Evolutionary conservation across 2,113 vertebrate genomes (phyloP), one percentile per base, ranked within the genome.

Genomic region (Hemichromis elongatus): DNA sequence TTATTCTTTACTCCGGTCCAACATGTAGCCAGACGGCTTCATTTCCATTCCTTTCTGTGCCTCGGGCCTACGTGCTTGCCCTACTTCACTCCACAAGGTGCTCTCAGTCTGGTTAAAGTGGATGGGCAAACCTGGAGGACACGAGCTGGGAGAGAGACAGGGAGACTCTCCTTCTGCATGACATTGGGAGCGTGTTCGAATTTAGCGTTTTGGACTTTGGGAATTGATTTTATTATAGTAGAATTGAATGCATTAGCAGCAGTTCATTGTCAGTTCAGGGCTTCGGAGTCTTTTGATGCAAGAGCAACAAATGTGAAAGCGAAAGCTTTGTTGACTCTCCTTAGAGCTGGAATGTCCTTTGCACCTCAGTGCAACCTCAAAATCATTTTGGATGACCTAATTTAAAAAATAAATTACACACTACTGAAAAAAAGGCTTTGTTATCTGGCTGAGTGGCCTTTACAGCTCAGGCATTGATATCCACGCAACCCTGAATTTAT

Each of bases 81-180:
- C 92, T 85, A 91, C 88, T 93, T 92, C 77, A 35, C 53, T 90
- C 85, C 87, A 88, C 87, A 81, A 91, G 93, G 89, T 90, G 85
- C 80, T 90, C 68, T 86, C 42, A 59, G 82, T 40, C 54, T 66
- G 24, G 80, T 50, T 47, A 68, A 61, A 75, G 84, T 70, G 80
- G 45, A 81, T 9, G 75, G 83, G 81, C 7, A 5, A 81, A 45
- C 57, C 87, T 68, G 54, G 80, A 82, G 63, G 89, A 90, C 79
- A 16, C 16, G 1, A 19, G 45, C 18, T 52, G 55, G 83, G 37
- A 81, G 42, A 13, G 35, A 10, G 53, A 82, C 10, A 6, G 50
- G 53, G 10, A 68, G 59, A 18, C n/a, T 57, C 30, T 84, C 4
- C 52, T 83, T 78, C 57, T 7, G 6, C 54, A 16, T 35, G 78